Evolutionary conservation across 2,888 invertebrate species (phyloP).

Genomic region (Drosophila falleni): DNA sequence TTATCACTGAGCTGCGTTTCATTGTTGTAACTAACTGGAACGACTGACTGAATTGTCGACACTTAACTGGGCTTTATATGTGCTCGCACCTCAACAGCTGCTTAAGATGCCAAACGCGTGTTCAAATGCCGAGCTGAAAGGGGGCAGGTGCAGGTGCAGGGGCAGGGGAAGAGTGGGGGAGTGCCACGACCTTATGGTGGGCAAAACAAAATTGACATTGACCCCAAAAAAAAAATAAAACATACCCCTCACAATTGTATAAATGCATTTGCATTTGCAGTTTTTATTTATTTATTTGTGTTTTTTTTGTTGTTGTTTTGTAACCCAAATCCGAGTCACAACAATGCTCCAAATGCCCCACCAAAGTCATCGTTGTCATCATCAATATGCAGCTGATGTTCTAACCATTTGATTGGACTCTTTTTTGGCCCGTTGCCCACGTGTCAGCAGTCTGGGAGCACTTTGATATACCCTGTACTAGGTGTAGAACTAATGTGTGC

Average conservation of each 20-base stretch:
- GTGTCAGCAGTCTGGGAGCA: conserved; percentile 38
- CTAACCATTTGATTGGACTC: conserved; percentile 55
- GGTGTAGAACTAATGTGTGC: background rate
- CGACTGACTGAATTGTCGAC: conserved; percentile 28
- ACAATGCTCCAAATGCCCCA: conserved; percentile 10
- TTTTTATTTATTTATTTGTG: conserved; percentile 6
- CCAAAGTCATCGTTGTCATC: conserved; percentile 36
- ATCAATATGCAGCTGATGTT: conserved; percentile 77
- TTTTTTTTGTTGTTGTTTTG: conserved; percentile 2
- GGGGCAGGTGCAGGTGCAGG: background rate
- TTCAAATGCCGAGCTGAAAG: background rate
- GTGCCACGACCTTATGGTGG: conserved; percentile 32
- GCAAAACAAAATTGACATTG: conserved; percentile 71
- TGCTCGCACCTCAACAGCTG: conserved; percentile 28
- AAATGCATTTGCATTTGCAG: conserved; percentile 44
- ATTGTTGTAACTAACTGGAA: conserved; percentile 43
- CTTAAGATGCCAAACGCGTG: conserved; percentile 61
- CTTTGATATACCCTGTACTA: background rate
- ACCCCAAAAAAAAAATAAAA: conserved; percentile 58
- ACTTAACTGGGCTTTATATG: conserved; percentile 56
- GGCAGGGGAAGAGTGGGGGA: background rate
- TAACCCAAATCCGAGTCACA: conserved; percentile 30
- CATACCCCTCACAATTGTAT: background rate
- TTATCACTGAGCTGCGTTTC: conserved; percentile 55
- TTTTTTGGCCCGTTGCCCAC: conserved; percentile 61